A percentile compares a stretch with the other conserved stretches of the same genome.
These are phyloP conservation scores for Ganaspis sp. DNA, from an alignment of 1,140 invertebrate species.

Conservation along the genomic window DNA sequence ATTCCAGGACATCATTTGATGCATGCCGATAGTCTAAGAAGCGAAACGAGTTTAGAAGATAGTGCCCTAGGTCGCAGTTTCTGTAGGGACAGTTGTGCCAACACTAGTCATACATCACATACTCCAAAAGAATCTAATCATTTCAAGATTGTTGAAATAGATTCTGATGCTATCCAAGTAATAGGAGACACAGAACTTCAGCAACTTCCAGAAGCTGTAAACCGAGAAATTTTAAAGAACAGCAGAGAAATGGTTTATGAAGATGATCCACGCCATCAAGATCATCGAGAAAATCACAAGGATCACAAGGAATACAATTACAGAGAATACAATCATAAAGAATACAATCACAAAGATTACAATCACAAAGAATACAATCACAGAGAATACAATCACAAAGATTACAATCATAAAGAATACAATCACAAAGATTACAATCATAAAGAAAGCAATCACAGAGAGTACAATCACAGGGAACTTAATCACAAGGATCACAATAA, in stretches of 20 bases:
- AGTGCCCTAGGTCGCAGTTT: conserved; percentile 35
- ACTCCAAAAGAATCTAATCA: conserved; percentile 36
- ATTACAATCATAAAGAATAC: not conserved
- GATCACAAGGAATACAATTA: conserved; percentile 3
- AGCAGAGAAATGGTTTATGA: conserved; percentile 61
- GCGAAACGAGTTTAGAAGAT: conserved; percentile 59
- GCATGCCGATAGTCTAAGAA: conserved; percentile 53
- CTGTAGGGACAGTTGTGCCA: conserved; percentile 44
- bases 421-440: not conserved
- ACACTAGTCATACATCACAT: conserved; percentile 27
- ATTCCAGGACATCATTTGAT: conserved; percentile 34
- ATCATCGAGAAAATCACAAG: conserved; percentile 20
- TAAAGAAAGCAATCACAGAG: not conserved
- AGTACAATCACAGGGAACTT: not conserved
- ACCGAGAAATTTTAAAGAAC: conserved; percentile 62
- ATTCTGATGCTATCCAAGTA: conserved; percentile 59
- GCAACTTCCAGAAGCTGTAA: conserved; percentile 61
- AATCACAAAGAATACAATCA: not conserved
- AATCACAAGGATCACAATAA: not conserved
- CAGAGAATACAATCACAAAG: not conserved
- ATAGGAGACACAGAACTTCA: conserved; percentile 57
- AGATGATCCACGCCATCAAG: conserved; percentile 41
- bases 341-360: not conserved
- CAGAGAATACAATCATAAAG: not conserved
- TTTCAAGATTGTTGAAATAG: conserved; percentile 52